Base-by-base conservation (phyloP, 1,140 invertebrate genomes). In the Calosoma granatense region DNA sequence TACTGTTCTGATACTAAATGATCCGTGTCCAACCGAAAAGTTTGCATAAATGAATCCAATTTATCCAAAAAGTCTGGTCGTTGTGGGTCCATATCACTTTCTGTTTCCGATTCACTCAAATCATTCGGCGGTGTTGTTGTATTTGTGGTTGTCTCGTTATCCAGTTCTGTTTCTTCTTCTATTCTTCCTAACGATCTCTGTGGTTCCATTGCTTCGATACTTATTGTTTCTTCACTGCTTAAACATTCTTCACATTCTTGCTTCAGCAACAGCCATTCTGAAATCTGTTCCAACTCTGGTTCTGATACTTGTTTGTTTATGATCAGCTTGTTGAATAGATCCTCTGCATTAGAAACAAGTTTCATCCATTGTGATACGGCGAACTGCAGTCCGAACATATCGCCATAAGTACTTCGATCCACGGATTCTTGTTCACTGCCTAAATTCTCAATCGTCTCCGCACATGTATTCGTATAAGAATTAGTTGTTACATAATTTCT, bases 191-290 rank as follows among this genome's bases (percentile, higher is more conserved):
- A 68, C 0, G 78, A 79, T 70, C 83, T 71, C 61, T 78, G 74
- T 6, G 74, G 65, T 59, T 77, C 77, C 47, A 77, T 76, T n/a
- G 68, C 73, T 23, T 74, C 75, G 1, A 72, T 56, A 57, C 69
- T 70, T 26, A 62, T 64, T 0, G 64, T 70, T 47, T 78, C 77
- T 59, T 82, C 82, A 54, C 74, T 79, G 64, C 81, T 83, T 20
- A 90, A 79, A 65, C 87, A 90, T 61, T 90, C 87, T 69, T 90
- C 87, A 70, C 87, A 90, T 68, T 91, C 88, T 59, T 88, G 86
- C 70, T 90, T 90, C 59, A 90, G 75, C 63, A 84, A 88, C 2
- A 92, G 70, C 88, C 88, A 92, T 58, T 88, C 83, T 66, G 87
- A 86, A n/a, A 90, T 87, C 71, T 87, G 86, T 65, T 86, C 84